Base-by-base conservation (phyloP, 2,797 vertebrate species). In the Sternarchorhynchus goeldii region DNA sequence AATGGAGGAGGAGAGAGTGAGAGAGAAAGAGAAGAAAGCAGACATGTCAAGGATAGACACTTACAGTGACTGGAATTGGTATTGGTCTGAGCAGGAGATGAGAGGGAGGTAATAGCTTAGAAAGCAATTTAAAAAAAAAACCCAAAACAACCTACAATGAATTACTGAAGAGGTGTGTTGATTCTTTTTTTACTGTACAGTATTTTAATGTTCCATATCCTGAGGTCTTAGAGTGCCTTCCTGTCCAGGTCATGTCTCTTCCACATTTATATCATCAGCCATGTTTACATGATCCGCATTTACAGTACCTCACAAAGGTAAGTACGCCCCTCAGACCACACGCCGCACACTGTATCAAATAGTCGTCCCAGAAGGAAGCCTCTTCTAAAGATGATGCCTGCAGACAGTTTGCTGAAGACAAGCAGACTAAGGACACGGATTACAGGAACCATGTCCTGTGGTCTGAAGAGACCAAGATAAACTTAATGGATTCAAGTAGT, bases 51-150 rank as follows among this genome's bases (percentile, higher is more conserved):
- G 83, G 78, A 73, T 80, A 68, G 85, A 81, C 58, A 77, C 81
- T 90, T 34, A 79, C 39, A 31, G 81, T 83, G 84, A 88, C 80
- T 82, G 79, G 76, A 79, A 77, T 81, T 71, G 39, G 81, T 71
- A 70, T 81, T 81, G 41, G 21, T 70, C 85, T 83, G 86, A 87
- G 89, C 85, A 64, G 84, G 83, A 87, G 89, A 90, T 86, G 81
- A 81, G 84, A 6, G 72, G 79, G 70, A 79, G 82, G 80, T 77
- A 72, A 63, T 64, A 73, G 34, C 45, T 21, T 77, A 75, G 75
- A 31, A 45, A 73, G 39, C 12, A 62, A 21, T 59, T 79, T 82
- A 73, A 80, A 65, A 86, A 84, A 67, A 71, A 5, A 63, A 4
- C 6, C 36, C 56, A 80, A 77, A 67, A 71, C 2, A 63, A 4